These are phyloP conservation scores for Tetraodon nigroviridis DNA, from an alignment of 2,113 vertebrate species.

Conservation along the genomic window DNA sequence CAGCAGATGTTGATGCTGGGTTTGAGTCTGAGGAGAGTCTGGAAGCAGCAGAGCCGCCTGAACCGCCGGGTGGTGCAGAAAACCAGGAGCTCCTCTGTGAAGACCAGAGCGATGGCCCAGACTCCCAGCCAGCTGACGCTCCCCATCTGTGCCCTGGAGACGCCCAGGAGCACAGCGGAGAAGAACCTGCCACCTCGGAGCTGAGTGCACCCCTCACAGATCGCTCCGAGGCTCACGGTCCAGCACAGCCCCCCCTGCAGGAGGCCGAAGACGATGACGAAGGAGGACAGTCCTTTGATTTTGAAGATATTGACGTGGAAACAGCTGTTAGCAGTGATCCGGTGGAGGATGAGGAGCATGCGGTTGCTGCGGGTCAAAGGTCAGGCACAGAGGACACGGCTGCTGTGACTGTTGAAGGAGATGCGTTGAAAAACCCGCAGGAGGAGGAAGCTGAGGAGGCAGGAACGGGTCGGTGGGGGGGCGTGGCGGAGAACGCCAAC, in stretches of 20 bases:
- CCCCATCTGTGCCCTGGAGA: neutral
- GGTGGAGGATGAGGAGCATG: neutral
- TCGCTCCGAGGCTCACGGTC: neutral
- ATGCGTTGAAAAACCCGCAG: neutral
- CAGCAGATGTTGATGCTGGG: neutral
- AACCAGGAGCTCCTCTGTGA: neutral
- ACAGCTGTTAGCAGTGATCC: conserved; percentile 6
- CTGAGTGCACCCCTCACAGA: conserved; percentile 11
- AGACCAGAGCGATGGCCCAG: neutral
- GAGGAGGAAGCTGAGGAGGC: conserved; percentile 4
- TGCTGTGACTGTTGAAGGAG: neutral
- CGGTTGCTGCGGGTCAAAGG: neutral
- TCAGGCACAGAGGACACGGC: neutral
- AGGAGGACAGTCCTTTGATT: conserved; percentile 63
- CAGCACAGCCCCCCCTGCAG: neutral
- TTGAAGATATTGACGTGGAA: conserved; percentile 61
- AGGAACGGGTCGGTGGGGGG: conserved; percentile 1
- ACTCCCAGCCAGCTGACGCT: neutral
- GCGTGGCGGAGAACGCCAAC: conserved; percentile 9
- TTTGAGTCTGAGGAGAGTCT: neutral
- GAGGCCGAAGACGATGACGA: conserved; percentile 30
- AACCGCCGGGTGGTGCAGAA: neutral
- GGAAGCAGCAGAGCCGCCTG: neutral
- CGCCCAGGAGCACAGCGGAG: conserved; percentile 1
- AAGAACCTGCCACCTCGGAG: neutral